phyloP scores from a whole-genome alignment of 2,797 vertebrate genomes.

The Tadarida brasiliensis region DNA sequence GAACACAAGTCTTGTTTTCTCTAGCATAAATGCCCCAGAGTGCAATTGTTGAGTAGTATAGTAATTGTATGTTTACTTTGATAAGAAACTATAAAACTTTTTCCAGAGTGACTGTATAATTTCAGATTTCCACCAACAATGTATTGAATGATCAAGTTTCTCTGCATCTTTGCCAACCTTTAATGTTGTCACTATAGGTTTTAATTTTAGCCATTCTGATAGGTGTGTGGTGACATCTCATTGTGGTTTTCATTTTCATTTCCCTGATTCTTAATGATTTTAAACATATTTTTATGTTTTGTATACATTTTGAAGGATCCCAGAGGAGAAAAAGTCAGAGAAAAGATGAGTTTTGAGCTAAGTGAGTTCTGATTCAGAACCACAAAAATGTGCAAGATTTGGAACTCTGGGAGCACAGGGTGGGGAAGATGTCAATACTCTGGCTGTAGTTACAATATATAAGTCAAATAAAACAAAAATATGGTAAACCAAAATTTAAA shows the following conservation, averaged over 20 bases:
- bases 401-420: neutral
- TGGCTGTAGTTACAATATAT: neutral
- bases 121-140: neutral
- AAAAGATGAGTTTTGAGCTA: neutral
- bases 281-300: neutral
- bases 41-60: neutral
- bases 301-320: neutral
- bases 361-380: neutral
- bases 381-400: neutral
- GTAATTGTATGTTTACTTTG: conserved; percentile 34
- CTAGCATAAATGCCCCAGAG: neutral
- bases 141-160: neutral
- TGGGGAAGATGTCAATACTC: neutral
- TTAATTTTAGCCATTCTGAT: neutral
- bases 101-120: conserved; percentile 32
- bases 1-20: neutral
- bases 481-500: neutral
- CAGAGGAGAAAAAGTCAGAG: neutral
- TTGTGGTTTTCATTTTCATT: conserved; percentile 23
- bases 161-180: conserved; percentile 33
- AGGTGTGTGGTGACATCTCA: neutral
- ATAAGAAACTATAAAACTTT: neutral
- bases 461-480: neutral
- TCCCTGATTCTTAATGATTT: neutral
- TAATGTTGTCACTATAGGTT: neutral